phyloP scores from a whole-genome alignment of 92 coral and sea anemone species.

The Epizoanthus illoricatus region DNA sequence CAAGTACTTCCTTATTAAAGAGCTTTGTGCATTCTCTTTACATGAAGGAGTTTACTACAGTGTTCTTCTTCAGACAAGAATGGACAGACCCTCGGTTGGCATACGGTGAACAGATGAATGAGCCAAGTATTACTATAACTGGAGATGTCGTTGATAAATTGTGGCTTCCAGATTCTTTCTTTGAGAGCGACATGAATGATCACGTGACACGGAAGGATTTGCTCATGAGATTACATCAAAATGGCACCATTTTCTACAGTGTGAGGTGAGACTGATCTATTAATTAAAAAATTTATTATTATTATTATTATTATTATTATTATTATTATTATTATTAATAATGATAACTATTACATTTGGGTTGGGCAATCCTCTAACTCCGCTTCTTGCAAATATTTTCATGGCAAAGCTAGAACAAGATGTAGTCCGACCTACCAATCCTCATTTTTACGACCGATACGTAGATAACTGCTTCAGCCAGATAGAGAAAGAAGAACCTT shows the following conservation, averaged over 20 bases:
- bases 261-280: slow-evolving; percentile 16
- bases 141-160: slow-evolving; percentile 41
- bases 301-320: neutral
- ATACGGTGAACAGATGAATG: slow-evolving; percentile 36
- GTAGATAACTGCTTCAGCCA: too few relatives aligned
- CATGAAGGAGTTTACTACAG: slow-evolving; percentile 45
- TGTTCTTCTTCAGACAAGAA: slow-evolving; percentile 51
- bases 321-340: neutral
- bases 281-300: neutral
- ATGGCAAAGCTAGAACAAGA: too few relatives aligned
- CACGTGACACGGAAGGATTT: slow-evolving; percentile 23
- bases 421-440: too few relatives aligned
- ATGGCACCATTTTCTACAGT: slow-evolving; percentile 43
- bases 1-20: too few relatives aligned
- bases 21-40: neutral
- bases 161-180: slow-evolving; percentile 54
- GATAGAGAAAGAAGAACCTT: too few relatives aligned
- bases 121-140: slow-evolving; percentile 30
- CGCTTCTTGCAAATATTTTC: too few relatives aligned
- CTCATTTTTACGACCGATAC: too few relatives aligned
- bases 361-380: too few relatives aligned
- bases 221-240: slow-evolving; percentile 32
- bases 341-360: too few relatives aligned
- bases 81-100: slow-evolving; percentile 52
- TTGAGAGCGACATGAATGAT: slow-evolving; percentile 46